A percentile compares a stretch with the other conserved stretches of the same genome.
Evolutionary conservation across 2,888 invertebrate genomes (phyloP).

Genomic region (Brachyptera putata): DNA sequence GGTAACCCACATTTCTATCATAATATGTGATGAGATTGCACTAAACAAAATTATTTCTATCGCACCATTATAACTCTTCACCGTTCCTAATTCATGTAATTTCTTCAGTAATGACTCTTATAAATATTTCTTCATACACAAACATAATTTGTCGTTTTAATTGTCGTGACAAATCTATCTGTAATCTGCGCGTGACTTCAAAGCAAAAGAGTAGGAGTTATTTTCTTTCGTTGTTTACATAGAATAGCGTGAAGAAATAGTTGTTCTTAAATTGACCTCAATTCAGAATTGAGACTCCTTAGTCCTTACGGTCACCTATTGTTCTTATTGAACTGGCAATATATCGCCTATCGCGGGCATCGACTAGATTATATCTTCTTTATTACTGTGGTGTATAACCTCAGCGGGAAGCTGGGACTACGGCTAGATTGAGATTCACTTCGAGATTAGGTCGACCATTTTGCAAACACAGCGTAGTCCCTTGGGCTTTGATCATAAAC

Average conservation of each 20-base stretch:
- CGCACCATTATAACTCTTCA: neutral
- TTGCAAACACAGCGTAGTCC: too few species aligned
- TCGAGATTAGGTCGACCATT: neutral
- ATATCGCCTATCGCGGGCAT: slow-evolving; percentile 1
- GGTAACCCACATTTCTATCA: slow-evolving; percentile 1
- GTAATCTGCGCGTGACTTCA: neutral
- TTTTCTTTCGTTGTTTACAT: slow-evolving; percentile 1
- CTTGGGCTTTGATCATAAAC: too few species aligned
- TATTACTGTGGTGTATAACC: neutral
- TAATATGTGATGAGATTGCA: neutral
- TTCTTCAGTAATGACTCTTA: neutral
- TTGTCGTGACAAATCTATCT: slow-evolving; percentile 1
- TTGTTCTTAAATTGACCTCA: slow-evolving; percentile 9
- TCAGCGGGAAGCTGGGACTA: too few species aligned
- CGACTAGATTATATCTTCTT: slow-evolving; percentile 6
- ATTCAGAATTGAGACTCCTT: neutral
- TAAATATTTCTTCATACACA: neutral
- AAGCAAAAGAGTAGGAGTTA: neutral
- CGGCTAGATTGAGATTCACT: neutral
- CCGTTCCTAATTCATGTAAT: neutral
- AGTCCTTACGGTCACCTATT: neutral
- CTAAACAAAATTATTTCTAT: neutral
- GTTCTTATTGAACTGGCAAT: slow-evolving; percentile 13
- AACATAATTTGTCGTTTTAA: neutral
- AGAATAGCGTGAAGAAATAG: neutral